These are phyloP conservation scores for Euleptes europaea DNA, from an alignment of 2,113 vertebrate genomes.

Conservation along the genomic window DNA sequence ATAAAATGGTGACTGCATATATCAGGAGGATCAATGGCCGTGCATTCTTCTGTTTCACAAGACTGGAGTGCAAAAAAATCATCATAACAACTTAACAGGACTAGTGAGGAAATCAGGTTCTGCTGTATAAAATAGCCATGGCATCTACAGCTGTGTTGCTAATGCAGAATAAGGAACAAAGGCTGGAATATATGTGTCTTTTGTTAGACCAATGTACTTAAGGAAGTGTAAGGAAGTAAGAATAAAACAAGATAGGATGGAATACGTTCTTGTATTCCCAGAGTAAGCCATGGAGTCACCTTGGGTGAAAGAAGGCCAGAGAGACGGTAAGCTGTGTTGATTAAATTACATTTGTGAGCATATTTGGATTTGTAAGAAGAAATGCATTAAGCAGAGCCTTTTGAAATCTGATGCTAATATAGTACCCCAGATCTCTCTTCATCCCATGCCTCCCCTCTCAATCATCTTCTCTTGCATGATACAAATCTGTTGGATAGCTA, in stretches of 20 bases:
- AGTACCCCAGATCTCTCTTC: neutral
- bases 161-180: neutral
- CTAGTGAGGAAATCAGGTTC: no score
- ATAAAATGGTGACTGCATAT: no score
- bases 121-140: no score
- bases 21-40: no score
- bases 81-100: no score
- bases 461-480: neutral
- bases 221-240: neutral
- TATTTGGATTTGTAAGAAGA: slow-evolving; percentile 42
- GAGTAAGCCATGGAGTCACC: neutral
- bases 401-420: slow-evolving; percentile 44
- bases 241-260: neutral
- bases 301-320: neutral
- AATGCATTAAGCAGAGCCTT: neutral
- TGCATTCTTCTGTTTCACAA: no score
- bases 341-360: neutral
- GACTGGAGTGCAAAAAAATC: no score
- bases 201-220: neutral
- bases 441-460: neutral
- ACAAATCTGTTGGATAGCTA: slow-evolving; percentile 14
- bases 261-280: neutral
- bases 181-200: neutral
- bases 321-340: neutral
- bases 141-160: neutral